Percentiles rank a stretch among this genome's conserved stretches.
These are phyloP conservation scores for Boloria euphrosyne DNA, from an alignment of 2,888 invertebrate species.

Conservation along the genomic window DNA sequence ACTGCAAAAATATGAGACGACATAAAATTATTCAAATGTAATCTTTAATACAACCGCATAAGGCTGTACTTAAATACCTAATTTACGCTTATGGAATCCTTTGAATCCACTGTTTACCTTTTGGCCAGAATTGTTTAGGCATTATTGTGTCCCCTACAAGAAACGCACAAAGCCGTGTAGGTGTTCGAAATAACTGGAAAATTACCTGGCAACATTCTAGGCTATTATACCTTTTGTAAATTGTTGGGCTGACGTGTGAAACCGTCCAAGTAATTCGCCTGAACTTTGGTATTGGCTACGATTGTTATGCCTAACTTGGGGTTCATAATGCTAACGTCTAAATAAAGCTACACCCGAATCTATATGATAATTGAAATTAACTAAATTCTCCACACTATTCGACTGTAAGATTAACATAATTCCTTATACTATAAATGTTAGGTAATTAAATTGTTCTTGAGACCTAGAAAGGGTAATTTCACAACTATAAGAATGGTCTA, in stretches of 20 bases:
- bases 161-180: constrained; percentile 43
- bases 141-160: constrained; percentile 43
- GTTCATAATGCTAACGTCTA: constrained; percentile 11
- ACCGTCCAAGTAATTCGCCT: constrained; percentile 26
- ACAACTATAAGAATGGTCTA: too few relatives aligned
- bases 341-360: constrained; percentile 4
- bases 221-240: constrained; percentile 40
- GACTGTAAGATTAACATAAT: not conserved
- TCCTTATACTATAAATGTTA: too few relatives aligned
- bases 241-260: constrained; percentile 31
- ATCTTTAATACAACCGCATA: constrained; percentile 30
- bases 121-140: constrained; percentile 43
- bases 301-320: constrained; percentile 29
- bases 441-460: too few relatives aligned
- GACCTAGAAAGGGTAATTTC: too few relatives aligned
- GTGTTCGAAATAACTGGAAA: constrained; percentile 40
- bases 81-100: constrained; percentile 32
- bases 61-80: constrained; percentile 24
- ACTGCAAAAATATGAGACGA: constrained; percentile 27
- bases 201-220: constrained; percentile 39
- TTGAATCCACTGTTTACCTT: constrained; percentile 39
- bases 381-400: not conserved
- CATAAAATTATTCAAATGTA: constrained; percentile 22
- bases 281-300: constrained; percentile 26
- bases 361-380: not conserved